Evolutionary conservation across 92 coral and sea anemone species (phyloP).

Genomic region (Heliopora coerulea): DNA sequence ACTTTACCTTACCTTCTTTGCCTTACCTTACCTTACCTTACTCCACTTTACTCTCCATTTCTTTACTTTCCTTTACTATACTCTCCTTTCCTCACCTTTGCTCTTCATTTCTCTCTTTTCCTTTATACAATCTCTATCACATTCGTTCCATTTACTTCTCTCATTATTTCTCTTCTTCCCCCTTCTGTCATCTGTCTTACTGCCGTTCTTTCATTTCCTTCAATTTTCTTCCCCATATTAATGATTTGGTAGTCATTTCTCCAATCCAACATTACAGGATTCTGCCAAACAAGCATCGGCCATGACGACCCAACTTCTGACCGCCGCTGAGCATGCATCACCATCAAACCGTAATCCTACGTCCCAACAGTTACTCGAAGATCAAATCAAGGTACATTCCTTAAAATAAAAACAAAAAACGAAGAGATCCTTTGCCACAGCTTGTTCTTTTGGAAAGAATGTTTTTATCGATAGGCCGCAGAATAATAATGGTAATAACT

Average conservation of each 20-base stretch:
- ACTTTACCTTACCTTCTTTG: not conserved
- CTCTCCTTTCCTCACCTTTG: not conserved
- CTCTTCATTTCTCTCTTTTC: too few relatives aligned
- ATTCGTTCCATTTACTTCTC: not conserved
- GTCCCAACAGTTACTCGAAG: constrained; percentile 87
- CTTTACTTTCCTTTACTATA: too few relatives aligned
- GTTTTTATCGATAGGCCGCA: too few relatives aligned
- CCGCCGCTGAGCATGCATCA: constrained; percentile 85
- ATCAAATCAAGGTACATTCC: constrained; percentile 88
- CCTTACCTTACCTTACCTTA: not conserved
- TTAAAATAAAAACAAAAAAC: too few relatives aligned
- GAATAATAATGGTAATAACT: too few relatives aligned
- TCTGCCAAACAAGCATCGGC: constrained; percentile 94
- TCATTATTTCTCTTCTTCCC: too few relatives aligned
- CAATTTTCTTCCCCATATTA: too few relatives aligned
- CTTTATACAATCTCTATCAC: too few relatives aligned
- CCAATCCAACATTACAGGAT: constrained; percentile 35
- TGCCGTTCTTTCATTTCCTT: not conserved
- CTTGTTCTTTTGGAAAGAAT: too few relatives aligned
- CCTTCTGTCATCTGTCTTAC: too few relatives aligned
- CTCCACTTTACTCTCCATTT: too few relatives aligned
- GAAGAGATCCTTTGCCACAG: too few relatives aligned
- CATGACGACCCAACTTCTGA: constrained; percentile 92
- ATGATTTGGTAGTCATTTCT: not conserved
- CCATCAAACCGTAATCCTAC: constrained; percentile 94